These are phyloP conservation scores for Frankliniella intonsa DNA, from an alignment of 2,888 invertebrate genomes.

Conservation along the genomic window DNA sequence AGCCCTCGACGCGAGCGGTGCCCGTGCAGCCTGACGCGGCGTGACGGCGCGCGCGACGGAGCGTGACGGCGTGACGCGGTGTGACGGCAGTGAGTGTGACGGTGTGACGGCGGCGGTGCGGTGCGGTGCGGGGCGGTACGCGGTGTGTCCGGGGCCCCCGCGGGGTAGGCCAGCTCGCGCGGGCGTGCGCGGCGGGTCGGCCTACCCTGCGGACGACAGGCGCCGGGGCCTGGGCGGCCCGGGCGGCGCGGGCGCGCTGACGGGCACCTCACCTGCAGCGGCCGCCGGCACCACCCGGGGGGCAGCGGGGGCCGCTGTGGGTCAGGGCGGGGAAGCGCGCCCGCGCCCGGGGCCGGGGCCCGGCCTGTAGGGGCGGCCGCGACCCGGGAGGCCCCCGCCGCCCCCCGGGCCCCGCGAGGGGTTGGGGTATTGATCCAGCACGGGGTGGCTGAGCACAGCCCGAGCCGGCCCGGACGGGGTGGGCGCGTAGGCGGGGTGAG, in stretches of 20 bases:
- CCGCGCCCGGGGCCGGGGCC: neutral
- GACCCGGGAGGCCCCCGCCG: slow-evolving; percentile 1
- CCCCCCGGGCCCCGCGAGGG: slow-evolving; percentile 32
- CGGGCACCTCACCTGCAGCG: neutral
- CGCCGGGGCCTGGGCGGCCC: neutral
- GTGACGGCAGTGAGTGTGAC: neutral
- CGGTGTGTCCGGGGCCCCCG: neutral
- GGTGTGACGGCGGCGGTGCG: neutral
- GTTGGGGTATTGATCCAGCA: slow-evolving; percentile 44
- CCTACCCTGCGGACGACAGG: neutral
- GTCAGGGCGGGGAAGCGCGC: neutral
- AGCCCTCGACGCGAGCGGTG: slow-evolving; percentile 44
- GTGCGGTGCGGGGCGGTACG: neutral
- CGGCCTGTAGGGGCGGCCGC: neutral
- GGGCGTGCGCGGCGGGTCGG: neutral
- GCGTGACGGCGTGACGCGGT: neutral
- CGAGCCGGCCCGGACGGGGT: slow-evolving; percentile 45
- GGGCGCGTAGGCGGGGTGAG: slow-evolving; percentile 42
- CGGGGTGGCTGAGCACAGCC: slow-evolving; percentile 38
- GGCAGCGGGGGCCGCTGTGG: neutral
- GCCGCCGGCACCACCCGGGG: neutral
- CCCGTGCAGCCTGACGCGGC: slow-evolving; percentile 38
- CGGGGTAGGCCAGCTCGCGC: neutral
- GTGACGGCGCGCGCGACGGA: slow-evolving; percentile 42
- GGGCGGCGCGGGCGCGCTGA: neutral